Evolutionary conservation across 2,797 vertebrate species (phyloP).

Genomic region (Threskiornis aethiopicus): DNA sequence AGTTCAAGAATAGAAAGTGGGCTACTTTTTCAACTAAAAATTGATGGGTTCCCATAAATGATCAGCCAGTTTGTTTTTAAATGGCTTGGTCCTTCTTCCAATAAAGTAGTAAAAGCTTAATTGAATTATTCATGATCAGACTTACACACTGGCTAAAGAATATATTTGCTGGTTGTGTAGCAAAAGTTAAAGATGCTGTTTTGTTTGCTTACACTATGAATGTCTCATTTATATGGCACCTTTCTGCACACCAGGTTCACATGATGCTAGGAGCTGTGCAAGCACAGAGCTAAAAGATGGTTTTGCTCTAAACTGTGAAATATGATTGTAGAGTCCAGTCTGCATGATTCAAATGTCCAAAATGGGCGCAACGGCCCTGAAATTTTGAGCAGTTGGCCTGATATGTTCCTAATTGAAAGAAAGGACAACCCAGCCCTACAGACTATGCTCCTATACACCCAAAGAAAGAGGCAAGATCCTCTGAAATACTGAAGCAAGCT

Average conservation of each 20-base stretch:
- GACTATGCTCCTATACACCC: neutral
- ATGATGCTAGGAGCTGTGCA: neutral
- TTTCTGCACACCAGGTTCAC: neutral
- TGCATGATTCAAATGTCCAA: neutral
- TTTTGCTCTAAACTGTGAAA: neutral
- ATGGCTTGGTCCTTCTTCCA: neutral
- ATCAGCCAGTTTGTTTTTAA: neutral
- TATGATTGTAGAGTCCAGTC: no score
- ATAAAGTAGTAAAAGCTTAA: neutral
- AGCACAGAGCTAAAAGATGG: neutral
- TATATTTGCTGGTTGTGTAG: neutral
- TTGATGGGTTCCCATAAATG: neutral
- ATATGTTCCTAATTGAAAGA: neutral
- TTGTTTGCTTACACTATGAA: neutral
- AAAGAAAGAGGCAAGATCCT: neutral
- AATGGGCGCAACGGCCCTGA: neutral
- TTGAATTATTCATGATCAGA: neutral
- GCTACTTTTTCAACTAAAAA: neutral
- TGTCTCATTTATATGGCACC: neutral
- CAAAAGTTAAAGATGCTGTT: neutral
- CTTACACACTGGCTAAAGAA: neutral
- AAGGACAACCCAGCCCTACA: neutral
- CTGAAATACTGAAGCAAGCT: neutral
- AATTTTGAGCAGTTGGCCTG: neutral
- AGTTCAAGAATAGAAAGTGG: neutral